These are phyloP conservation scores for Scylla paramamosain DNA, from an alignment of 1,140 invertebrate genomes.

Conservation along the genomic window DNA sequence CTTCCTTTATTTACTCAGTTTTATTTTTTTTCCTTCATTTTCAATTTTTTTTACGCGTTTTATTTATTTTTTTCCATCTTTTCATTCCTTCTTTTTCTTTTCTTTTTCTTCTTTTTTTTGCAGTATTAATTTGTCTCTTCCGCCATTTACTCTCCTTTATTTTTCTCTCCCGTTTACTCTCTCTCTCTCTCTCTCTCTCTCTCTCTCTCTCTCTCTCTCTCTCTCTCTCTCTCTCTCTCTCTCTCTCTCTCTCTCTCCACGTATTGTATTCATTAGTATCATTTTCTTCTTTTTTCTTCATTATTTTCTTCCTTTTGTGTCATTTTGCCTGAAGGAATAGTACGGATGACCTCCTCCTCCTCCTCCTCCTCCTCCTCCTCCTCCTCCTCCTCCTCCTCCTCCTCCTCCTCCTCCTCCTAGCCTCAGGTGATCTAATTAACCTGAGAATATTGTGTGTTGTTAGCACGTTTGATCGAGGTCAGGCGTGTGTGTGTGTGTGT, in stretches of 20 bases:
- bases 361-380: neutral
- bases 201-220: conserved; percentile 38
- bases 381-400: neutral
- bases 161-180: neutral
- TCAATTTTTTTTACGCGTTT: no score
- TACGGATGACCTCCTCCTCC: neutral
- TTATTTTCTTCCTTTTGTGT: neutral
- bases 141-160: neutral
- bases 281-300: neutral
- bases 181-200: neutral
- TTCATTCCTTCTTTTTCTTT: neutral
- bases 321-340: neutral
- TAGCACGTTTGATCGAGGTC: neutral
- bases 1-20: neutral
- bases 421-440: conserved; percentile 11
- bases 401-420: neutral
- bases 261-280: neutral
- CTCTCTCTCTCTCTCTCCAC: neutral
- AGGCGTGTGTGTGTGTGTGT: neutral
- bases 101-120: neutral
- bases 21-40: neutral
- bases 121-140: neutral
- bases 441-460: neutral
- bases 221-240: conserved; percentile 38
- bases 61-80: no score